These are phyloP conservation scores for Drosophila neonasuta DNA, from an alignment of 2,888 invertebrate genomes.

Conservation along the genomic window DNA sequence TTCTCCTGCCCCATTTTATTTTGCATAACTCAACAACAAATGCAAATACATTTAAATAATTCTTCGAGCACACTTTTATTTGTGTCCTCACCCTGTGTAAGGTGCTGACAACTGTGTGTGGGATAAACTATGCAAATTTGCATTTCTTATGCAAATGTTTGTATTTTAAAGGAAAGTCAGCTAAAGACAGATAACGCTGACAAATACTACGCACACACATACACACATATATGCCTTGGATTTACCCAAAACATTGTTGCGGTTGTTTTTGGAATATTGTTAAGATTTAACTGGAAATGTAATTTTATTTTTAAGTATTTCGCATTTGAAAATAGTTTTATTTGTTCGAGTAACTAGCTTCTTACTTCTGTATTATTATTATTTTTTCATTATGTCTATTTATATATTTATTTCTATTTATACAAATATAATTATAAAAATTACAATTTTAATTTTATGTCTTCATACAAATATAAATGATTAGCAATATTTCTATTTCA, in stretches of 20 bases:
- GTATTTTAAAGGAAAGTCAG: constrained; percentile 39
- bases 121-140: constrained; percentile 61
- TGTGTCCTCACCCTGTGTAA: constrained; percentile 5
- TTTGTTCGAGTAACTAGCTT: not conserved
- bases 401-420: too few species aligned
- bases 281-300: constrained; percentile 7
- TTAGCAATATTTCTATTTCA: too few species aligned
- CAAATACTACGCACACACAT: constrained; percentile 19
- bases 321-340: not conserved
- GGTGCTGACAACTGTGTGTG: constrained; percentile 35
- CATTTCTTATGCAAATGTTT: constrained; percentile 64
- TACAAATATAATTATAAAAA: too few species aligned
- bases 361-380: not conserved
- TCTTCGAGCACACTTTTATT: constrained; percentile 24
- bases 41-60: constrained; percentile 63
- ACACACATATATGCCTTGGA: constrained; percentile 6
- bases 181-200: constrained; percentile 9
- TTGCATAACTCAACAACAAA: constrained; percentile 53
- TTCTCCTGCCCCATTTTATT: constrained; percentile 8
- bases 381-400: too few species aligned
- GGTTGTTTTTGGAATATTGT: constrained; percentile 20
- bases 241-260: constrained; percentile 2
- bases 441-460: too few species aligned
- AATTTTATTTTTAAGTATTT: not conserved
- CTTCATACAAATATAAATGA: too few species aligned